phyloP scores from a whole-genome alignment of 2,113 vertebrate species.

The Petrocephalus microphthalmus region DNA sequence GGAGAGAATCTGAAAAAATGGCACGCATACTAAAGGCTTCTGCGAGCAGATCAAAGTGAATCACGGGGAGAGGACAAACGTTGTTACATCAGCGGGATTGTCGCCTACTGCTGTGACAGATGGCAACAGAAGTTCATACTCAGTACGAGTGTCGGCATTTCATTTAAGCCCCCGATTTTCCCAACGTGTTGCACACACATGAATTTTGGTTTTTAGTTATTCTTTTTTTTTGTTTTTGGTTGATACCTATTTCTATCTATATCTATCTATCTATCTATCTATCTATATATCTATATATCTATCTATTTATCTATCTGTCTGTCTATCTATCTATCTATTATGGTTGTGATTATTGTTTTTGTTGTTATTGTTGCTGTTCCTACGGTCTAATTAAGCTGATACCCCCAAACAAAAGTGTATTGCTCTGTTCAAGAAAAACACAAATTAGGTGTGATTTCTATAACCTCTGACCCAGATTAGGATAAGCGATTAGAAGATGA shows the following conservation, averaged over 20 bases:
- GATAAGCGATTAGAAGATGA: neutral
- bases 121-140: slow-evolving; percentile 37
- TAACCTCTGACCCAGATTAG: neutral
- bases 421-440: neutral
- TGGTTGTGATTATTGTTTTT: neutral
- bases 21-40: neutral
- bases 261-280: neutral
- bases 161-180: neutral
- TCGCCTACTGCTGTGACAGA: slow-evolving; percentile 60
- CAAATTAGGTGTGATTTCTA: neutral
- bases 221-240: neutral
- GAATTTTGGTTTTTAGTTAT: neutral
- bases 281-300: too few species aligned
- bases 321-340: neutral
- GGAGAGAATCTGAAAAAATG: neutral
- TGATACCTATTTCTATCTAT: neutral
- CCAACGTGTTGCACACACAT: neutral
- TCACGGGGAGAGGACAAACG: slow-evolving; percentile 59
- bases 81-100: slow-evolving; percentile 46
- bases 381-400: neutral
- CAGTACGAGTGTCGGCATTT: neutral
- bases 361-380: neutral
- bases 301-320: too few species aligned
- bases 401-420: neutral
- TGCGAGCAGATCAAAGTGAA: slow-evolving; percentile 56